These are phyloP conservation scores for Turritopsis dohrnii DNA, from an alignment of 30 jellyfish, hydroid and myxozoan species.

Conservation along the genomic window DNA sequence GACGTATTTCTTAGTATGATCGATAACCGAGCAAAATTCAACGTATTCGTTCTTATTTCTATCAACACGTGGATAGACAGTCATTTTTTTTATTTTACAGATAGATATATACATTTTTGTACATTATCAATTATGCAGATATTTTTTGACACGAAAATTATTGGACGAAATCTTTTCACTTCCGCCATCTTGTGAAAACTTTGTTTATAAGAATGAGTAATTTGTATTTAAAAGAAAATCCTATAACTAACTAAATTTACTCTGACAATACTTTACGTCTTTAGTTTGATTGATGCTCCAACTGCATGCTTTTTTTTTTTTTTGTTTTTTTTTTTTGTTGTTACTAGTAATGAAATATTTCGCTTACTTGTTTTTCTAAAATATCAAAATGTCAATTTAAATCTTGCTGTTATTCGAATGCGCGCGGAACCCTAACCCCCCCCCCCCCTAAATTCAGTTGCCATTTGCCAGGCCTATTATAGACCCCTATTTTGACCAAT, in stretches of 20 bases:
- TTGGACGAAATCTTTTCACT: neutral
- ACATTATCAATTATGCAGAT: neutral
- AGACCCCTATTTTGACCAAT: neutral
- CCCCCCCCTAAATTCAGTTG: neutral
- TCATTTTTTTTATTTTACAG: neutral
- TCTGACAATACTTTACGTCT: neutral
- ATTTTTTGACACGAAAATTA: neutral
- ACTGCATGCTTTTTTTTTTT: neutral
- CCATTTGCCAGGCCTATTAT: constrained; percentile 1
- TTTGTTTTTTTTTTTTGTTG: neutral
- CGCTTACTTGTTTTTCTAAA: neutral
- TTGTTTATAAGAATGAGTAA: neutral
- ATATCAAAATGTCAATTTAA: neutral
- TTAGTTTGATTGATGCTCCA: neutral
- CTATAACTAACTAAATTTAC: neutral
- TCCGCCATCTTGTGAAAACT: neutral
- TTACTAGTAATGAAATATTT: neutral
- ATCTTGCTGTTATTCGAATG: neutral
- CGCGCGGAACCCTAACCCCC: neutral
- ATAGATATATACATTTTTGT: neutral
- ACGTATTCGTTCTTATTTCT: neutral
- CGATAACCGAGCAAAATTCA: neutral
- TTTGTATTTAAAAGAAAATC: neutral
- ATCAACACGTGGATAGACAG: neutral
- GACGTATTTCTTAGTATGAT: neutral